phyloP scores from a whole-genome alignment of 2,888 invertebrate species.

The Sphaeridia pumilis region DNA sequence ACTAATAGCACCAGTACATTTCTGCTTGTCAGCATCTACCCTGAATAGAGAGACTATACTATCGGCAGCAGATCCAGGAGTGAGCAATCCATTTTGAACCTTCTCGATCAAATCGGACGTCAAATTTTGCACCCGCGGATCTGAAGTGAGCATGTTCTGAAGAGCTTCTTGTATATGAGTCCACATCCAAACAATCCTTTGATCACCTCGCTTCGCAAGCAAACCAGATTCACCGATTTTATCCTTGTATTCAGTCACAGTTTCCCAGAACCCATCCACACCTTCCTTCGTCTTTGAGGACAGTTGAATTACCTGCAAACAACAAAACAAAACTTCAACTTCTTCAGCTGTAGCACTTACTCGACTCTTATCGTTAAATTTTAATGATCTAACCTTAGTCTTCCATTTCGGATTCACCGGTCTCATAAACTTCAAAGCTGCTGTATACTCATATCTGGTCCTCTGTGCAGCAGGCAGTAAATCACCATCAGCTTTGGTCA shows the following conservation, averaged over 20 bases:
- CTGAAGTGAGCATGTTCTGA: conserved; percentile 18
- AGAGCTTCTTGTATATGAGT: conserved; percentile 33
- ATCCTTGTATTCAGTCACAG: conserved; percentile 17
- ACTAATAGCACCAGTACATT: too few relatives aligned
- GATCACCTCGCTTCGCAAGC: conserved; percentile 21
- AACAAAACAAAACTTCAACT: too few relatives aligned
- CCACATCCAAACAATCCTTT: conserved; percentile 34
- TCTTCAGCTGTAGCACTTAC: too few relatives aligned
- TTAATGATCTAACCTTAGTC: conserved; percentile 38
- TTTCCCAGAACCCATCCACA: conserved; percentile 29
- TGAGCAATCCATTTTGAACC: conserved; percentile 23
- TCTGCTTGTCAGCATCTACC: too few relatives aligned
- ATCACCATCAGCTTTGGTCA: conserved; percentile 49
- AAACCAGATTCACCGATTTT: conserved; percentile 19
- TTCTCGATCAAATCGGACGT: conserved; percentile 17
- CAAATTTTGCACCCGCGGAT: conserved; percentile 17
- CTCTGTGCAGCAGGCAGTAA: conserved; percentile 43
- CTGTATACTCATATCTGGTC: conserved; percentile 45
- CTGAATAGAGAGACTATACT: conserved; percentile 16
- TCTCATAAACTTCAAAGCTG: conserved; percentile 45
- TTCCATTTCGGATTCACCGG: conserved; percentile 40
- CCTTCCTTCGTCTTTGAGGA: conserved; percentile 31
- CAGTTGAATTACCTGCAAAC: conserved; percentile 21
- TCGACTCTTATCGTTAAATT: background rate
- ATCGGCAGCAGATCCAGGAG: conserved; percentile 32